Evolutionary conservation across 2,888 invertebrate genomes (phyloP).

Genomic region (Zele albiditarsus): DNA sequence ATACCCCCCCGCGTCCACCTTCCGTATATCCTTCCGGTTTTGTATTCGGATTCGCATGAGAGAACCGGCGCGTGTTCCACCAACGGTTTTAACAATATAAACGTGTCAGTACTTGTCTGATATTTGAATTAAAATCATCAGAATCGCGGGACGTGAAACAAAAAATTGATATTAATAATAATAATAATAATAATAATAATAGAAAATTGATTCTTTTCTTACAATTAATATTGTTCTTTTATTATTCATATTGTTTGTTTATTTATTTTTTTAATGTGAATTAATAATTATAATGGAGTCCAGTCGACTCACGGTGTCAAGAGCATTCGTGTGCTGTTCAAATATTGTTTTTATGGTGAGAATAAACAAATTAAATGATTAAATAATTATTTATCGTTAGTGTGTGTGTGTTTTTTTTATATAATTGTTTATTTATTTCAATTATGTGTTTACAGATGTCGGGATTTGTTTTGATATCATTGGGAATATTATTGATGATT

Average conservation of each 20-base stretch:
- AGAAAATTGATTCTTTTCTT: no score
- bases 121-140: neutral
- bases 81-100: neutral
- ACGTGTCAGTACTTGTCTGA: neutral
- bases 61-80: conserved; percentile 51
- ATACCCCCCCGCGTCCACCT: conserved; percentile 33
- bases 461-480: conserved; percentile 81
- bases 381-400: neutral
- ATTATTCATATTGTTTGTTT: neutral
- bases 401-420: neutral
- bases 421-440: neutral
- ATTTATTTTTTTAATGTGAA: conserved; percentile 21
- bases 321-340: conserved; percentile 67
- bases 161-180: no score
- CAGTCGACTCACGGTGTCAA: conserved; percentile 56
- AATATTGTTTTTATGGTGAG: conserved; percentile 70
- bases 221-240: neutral
- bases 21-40: conserved; percentile 70
- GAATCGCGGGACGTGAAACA: neutral
- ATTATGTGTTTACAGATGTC: conserved; percentile 77
- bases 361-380: conserved; percentile 30
- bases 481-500: conserved; percentile 82
- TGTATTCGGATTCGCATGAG: conserved; percentile 66
- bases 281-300: conserved; percentile 9
- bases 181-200: no score